Conservation (phyloP, 2,113 vertebrate species). For the Thalassarche chlororhynchos region DNA sequence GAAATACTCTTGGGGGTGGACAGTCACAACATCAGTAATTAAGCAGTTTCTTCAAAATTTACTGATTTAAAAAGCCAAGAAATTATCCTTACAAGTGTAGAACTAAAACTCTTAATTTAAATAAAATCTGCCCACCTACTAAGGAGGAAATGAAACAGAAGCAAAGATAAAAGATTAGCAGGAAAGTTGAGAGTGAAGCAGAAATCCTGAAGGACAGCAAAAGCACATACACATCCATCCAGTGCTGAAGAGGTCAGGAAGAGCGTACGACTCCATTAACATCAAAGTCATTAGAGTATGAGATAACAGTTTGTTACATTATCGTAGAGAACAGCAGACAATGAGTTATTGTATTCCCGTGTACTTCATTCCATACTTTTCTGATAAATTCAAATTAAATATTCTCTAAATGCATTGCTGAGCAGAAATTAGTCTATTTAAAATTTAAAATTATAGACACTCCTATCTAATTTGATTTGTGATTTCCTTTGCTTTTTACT, state of each 20-base stretch:
- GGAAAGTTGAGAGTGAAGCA: not conserved
- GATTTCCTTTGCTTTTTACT: constrained; percentile 9
- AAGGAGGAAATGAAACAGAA: constrained; percentile 4
- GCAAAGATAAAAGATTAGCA: not conserved
- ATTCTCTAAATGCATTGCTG: not conserved
- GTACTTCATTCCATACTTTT: constrained; percentile 19
- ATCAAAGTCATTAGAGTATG: constrained; percentile 50
- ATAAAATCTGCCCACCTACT: not conserved
- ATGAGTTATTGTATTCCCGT: constrained; percentile 20
- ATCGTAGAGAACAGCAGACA: constrained; percentile 23
- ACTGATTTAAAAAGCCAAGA: not conserved
- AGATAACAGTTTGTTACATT: constrained; percentile 62
- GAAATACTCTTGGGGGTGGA: not conserved
- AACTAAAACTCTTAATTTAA: not conserved
- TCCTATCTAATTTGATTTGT: not conserved
- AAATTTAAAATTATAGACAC: not conserved
- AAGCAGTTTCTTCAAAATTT: not conserved
- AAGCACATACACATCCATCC: not conserved
- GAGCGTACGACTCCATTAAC: constrained; percentile 37
- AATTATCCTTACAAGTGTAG: not conserved
- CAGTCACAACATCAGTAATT: not conserved
- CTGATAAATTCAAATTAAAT: constrained; percentile 58
- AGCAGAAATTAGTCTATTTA: constrained; percentile 7
- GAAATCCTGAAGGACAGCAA: constrained; percentile 2
- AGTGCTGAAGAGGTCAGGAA: constrained; percentile 53